These are phyloP conservation scores for Drosophila chauvacae DNA, from an alignment of 1,140 invertebrate genomes.

Conservation along the genomic window DNA sequence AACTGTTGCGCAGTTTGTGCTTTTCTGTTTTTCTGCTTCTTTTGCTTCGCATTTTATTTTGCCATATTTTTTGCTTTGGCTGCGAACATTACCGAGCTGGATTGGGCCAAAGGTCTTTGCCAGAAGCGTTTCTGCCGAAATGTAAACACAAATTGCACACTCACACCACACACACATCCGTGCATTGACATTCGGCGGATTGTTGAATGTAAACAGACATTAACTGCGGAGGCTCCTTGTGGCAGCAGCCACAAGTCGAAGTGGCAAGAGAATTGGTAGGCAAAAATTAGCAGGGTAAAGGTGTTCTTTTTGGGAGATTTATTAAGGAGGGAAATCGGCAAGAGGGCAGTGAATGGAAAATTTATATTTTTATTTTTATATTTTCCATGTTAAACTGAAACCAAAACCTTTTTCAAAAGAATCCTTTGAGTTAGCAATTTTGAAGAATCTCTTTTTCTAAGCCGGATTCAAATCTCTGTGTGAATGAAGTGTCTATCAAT, in stretches of 20 bases:
- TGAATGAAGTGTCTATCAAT: neutral
- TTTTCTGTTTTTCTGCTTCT: neutral
- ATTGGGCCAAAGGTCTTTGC: conserved; percentile 3
- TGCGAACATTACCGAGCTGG: neutral
- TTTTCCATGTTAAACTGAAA: neutral
- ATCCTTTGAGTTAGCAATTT: neutral
- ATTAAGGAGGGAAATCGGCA: neutral
- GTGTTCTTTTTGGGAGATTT: neutral
- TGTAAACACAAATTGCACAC: conserved; percentile 40
- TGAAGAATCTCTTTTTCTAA: too few species aligned
- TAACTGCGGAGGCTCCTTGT: conserved; percentile 25
- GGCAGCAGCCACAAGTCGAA: neutral
- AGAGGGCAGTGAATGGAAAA: neutral
- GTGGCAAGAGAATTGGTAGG: neutral
- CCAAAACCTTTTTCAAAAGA: neutral
- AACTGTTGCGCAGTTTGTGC: conserved; percentile 72
- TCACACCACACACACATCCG: neutral
- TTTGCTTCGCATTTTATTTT: conserved; percentile 14
- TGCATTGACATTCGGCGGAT: conserved; percentile 25
- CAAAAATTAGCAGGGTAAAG: neutral
- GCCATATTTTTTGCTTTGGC: conserved; percentile 4
- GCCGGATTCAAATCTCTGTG: neutral
- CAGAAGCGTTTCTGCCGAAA: conserved; percentile 19
- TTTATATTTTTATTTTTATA: neutral
- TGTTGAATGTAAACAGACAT: conserved; percentile 58